Conservation (phyloP, 2,797 vertebrate genomes). For the Chrysocyon brachyurus region DNA sequence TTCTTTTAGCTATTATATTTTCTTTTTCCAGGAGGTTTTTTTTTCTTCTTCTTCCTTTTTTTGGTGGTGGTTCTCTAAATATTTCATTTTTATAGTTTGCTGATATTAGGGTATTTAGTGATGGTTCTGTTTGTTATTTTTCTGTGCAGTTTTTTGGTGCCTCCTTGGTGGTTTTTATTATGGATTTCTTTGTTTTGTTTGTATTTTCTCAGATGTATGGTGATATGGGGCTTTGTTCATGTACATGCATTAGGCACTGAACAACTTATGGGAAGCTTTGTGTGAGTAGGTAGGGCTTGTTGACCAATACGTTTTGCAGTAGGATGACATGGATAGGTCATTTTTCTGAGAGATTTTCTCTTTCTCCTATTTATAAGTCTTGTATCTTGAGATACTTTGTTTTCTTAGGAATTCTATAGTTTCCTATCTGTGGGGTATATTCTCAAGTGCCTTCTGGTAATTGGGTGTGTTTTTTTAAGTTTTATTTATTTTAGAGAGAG, state of each 20-base stretch:
- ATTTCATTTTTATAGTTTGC: not conserved
- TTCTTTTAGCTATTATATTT: not conserved
- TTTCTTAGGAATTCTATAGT: not conserved
- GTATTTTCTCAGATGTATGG: not conserved
- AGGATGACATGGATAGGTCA: not conserved
- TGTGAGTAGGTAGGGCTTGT: not conserved
- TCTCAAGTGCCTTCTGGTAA: not conserved
- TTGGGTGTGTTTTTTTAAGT: not conserved
- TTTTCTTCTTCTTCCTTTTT: not conserved
- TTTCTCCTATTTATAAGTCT: not conserved
- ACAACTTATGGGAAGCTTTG: not conserved
- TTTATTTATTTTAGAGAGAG: not conserved
- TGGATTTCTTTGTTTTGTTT: not conserved
- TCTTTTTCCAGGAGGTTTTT: not conserved
- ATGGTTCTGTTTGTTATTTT: slow-evolving; percentile 38
- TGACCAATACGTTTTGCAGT: not conserved
- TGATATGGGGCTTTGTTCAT: slow-evolving; percentile 3
- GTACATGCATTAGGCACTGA: not conserved
- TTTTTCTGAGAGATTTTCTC: not conserved
- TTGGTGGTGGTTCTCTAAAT: not conserved
- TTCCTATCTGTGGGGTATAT: not conserved
- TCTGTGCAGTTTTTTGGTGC: not conserved
- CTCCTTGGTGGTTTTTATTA: not conserved
- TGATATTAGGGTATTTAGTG: not conserved
- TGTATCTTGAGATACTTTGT: not conserved